phyloP scores from a whole-genome alignment of 2,888 invertebrate genomes.

The Drosophila anomalata region DNA sequence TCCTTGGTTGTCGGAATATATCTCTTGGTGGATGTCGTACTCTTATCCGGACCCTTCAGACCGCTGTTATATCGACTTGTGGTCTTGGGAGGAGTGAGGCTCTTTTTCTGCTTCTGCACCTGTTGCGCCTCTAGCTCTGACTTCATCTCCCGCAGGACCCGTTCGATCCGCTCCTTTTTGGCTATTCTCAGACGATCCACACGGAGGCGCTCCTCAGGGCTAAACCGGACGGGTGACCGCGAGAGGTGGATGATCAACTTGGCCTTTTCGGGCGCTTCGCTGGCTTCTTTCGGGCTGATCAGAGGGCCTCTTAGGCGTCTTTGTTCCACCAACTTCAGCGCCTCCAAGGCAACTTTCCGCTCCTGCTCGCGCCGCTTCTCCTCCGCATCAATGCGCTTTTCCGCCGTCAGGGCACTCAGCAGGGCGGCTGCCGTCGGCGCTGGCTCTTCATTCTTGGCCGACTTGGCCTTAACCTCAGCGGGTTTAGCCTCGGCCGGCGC shows the following conservation, averaged over 20 bases:
- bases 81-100: background rate
- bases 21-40: constrained; percentile 12
- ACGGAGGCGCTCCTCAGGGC: constrained; percentile 45
- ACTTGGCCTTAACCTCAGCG: background rate
- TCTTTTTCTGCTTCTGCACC: background rate
- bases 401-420: background rate
- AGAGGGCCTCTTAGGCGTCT: constrained; percentile 53
- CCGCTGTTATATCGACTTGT: background rate
- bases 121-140: background rate
- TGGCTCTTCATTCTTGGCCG: background rate
- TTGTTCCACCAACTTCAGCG: constrained; percentile 62
- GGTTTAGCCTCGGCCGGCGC: background rate
- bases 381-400: constrained; percentile 5
- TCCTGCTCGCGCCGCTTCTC: constrained; percentile 57
- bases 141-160: constrained; percentile 60
- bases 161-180: constrained; percentile 60
- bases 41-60: background rate
- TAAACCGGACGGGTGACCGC: constrained; percentile 46
- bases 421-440: background rate
- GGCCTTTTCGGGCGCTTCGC: background rate
- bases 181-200: constrained; percentile 56
- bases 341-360: constrained; percentile 62
- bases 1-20: constrained; percentile 65
- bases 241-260: constrained; percentile 49
- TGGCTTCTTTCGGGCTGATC: background rate